Percentiles rank a stretch among this genome's conserved stretches.
These are phyloP conservation scores for Acinonyx jubatus DNA, from an alignment of 2,113 vertebrate species.

Conservation along the genomic window DNA sequence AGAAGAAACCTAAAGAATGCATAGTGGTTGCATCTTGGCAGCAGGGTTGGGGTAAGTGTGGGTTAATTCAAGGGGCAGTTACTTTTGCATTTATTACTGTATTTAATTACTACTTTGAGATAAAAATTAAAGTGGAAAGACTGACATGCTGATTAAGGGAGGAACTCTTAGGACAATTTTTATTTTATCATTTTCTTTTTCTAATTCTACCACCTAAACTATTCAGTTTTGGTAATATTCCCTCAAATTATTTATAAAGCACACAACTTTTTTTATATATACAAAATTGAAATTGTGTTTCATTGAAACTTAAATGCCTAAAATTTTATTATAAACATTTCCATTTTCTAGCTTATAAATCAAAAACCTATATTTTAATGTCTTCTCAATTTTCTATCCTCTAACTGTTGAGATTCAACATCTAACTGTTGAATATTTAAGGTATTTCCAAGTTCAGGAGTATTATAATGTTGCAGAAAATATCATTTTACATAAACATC, in stretches of 20 bases:
- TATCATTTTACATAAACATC: conserved; percentile 73
- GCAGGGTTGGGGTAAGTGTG: accelerated
- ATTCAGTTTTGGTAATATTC: background rate
- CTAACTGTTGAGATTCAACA: conserved; percentile 3
- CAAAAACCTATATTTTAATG: conserved; percentile 48
- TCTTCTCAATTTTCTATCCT: conserved; percentile 13
- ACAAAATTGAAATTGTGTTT: conserved; percentile 22
- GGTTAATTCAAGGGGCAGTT: background rate
- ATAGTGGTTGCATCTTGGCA: background rate
- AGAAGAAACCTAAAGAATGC: background rate
- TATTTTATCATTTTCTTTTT: too few relatives aligned
- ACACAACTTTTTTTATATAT: background rate
- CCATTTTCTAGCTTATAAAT: conserved; percentile 30
- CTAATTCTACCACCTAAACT: background rate
- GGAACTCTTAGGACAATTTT: background rate
- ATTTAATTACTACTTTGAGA: background rate
- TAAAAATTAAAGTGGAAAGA: conserved; percentile 35
- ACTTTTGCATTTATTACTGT: background rate
- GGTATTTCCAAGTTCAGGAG: conserved; percentile 66
- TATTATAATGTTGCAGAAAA: conserved; percentile 67
- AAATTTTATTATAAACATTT: conserved; percentile 44
- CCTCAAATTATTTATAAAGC: conserved; percentile 24
- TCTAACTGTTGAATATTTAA: conserved; percentile 59
- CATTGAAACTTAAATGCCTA: background rate
- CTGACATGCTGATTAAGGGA: background rate